Base-by-base conservation (phyloP, 2,113 vertebrate genomes). In the Tenebrosternarchus preto region DNA sequence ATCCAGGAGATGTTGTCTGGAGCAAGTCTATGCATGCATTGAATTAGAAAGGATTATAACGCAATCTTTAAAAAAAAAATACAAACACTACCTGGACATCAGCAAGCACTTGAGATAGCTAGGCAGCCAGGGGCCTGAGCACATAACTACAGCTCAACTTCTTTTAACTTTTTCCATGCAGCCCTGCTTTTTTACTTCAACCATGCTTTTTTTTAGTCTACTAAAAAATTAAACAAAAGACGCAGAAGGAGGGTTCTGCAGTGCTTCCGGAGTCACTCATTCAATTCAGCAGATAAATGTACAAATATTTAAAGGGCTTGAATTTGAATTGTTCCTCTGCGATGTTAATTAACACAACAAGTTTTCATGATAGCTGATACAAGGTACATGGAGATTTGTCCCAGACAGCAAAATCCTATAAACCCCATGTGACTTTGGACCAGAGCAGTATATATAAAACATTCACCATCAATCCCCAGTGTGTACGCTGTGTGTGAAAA, bases 231-330 rank as follows among this genome's bases (percentile, higher is more conserved):
- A n/a, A 36, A 61, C 24, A 53, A 43, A 17, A 1, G 36, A n/a
- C 12, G 3, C 36, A 53, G 29, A 17, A 73, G 7, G 33, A 15
- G 43, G 4, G 17, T 72, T 22, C 39, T 22, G 5, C 39, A 29
- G n/a, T 16, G 15, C 43, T 56, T 73, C 78, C 78, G 25, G n/a
- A 74, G 60, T n/a, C 56, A 33, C 69, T 66, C 60, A 15, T 74
- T 73, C 22, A 59, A 17, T 29, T 67, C 11, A 64, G 16, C 61
- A 68, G 36, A 31, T 43, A 80, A 72, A 63, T 39, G 36, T 57
- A 29, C 59, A 80, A 80, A 80, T 68, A 68, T 74, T 80, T 74
- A 74, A 60, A 73, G 46, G 61, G 24, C 61, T 66, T 24, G 24
- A n/a, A n/a, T 70, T 78, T 22, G 39, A 27, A 27, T 56, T 9